phyloP scores from a whole-genome alignment of 1,140 invertebrate genomes.

The Brachionus rubens region DNA sequence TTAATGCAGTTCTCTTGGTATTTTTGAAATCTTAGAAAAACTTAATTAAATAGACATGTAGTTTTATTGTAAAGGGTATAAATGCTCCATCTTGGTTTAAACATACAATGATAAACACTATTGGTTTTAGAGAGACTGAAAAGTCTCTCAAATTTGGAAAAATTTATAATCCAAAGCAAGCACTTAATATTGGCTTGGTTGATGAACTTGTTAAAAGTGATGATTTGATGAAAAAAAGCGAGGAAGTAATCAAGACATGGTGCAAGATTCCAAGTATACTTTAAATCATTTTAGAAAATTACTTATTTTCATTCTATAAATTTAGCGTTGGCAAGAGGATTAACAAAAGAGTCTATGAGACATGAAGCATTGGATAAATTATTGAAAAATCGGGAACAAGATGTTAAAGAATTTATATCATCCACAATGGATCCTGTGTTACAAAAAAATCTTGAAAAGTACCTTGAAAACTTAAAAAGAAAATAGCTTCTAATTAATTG shows the following conservation, averaged over 20 bases:
- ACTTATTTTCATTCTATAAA: not conserved
- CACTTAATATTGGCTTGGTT: conserved; percentile 71
- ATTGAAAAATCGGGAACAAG: conserved; percentile 13
- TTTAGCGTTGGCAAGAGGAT: conserved; percentile 20
- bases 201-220: conserved; percentile 73
- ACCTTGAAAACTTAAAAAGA: conserved; percentile 45
- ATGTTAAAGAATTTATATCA: conserved; percentile 41
- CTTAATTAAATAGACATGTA: no score
- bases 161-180: conserved; percentile 72
- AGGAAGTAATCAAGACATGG: conserved; percentile 49
- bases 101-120: conserved; percentile 50
- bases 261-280: conserved; percentile 51
- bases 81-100: conserved; percentile 49
- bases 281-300: no score
- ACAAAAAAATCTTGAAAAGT: conserved; percentile 46
- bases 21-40: conserved; percentile 60
- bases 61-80: not conserved
- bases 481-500: not conserved
- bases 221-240: conserved; percentile 55
- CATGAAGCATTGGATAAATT: conserved; percentile 33
- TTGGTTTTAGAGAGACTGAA: conserved; percentile 65
- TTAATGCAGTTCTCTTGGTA: conserved; percentile 75
- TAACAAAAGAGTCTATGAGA: conserved; percentile 43
- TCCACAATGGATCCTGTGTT: conserved; percentile 35
- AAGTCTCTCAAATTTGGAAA: conserved; percentile 70